Conservation (phyloP, 1,140 invertebrate species). For the Drosophila watanabei region DNA sequence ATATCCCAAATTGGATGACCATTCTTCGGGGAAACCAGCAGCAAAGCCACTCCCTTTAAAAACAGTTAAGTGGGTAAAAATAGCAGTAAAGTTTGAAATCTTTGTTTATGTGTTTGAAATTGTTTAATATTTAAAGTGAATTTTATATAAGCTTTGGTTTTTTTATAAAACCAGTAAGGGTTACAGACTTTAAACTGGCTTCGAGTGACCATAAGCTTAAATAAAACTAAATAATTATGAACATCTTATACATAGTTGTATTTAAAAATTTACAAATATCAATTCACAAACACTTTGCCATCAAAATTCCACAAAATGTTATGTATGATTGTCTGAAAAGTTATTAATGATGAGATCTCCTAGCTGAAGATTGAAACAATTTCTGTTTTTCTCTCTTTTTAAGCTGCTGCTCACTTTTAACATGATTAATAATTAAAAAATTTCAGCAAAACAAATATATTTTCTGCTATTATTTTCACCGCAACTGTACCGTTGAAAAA, state of each 20-base stretch:
- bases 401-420: no score
- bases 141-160: background rate
- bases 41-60: constrained; percentile 33
- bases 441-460: background rate
- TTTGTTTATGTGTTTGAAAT: no score
- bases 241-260: background rate
- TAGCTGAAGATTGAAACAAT: background rate
- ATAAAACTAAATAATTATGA: background rate
- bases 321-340: background rate
- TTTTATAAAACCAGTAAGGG: no score
- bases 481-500: background rate
- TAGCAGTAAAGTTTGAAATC: background rate
- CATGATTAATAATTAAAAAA: no score
- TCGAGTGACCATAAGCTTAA: background rate
- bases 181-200: background rate
- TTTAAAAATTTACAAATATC: background rate
- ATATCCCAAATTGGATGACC: constrained; percentile 51
- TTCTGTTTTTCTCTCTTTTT: background rate
- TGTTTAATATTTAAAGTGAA: background rate
- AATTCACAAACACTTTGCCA: background rate
- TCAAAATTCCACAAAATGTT: background rate
- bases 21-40: constrained; percentile 55
- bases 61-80: background rate
- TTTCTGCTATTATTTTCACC: background rate
- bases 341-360: background rate